Percentiles rank a stretch among this genome's conserved stretches.
Evolutionary conservation across 2,888 invertebrate genomes (phyloP).

Genomic region (Aleiodes testaceus): DNA sequence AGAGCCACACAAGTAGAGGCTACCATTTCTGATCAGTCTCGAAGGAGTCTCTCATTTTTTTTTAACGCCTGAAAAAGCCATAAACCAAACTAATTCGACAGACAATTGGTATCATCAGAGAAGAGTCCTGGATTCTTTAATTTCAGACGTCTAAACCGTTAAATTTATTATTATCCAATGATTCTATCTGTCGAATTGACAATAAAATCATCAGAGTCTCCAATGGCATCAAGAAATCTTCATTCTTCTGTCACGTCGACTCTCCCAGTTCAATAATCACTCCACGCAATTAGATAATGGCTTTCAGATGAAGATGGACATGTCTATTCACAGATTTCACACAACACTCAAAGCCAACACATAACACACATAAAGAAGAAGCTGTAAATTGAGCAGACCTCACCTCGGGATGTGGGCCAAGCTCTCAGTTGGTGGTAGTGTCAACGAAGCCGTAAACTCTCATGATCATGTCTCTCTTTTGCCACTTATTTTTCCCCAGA

Average conservation of each 20-base stretch:
- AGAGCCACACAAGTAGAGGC: slow-evolving; percentile 63
- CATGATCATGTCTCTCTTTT: slow-evolving; percentile 39
- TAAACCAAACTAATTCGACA: slow-evolving; percentile 39
- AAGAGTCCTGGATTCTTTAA: neutral
- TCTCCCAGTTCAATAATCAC: slow-evolving; percentile 8
- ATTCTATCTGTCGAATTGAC: slow-evolving; percentile 4
- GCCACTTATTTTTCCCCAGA: slow-evolving; percentile 28
- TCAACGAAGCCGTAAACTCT: slow-evolving; percentile 54
- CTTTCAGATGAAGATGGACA: slow-evolving; percentile 3
- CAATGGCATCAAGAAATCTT: neutral
- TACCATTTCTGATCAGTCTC: slow-evolving; percentile 21
- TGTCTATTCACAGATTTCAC: slow-evolving; percentile 15
- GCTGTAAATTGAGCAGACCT: neutral
- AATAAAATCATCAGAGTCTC: neutral
- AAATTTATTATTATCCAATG: too few species aligned
- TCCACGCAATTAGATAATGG: neutral
- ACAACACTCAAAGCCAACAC: slow-evolving; percentile 1
- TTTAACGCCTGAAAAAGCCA: slow-evolving; percentile 6
- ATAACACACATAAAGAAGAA: slow-evolving; percentile 9
- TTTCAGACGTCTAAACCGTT: neutral
- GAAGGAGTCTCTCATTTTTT: neutral
- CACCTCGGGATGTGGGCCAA: slow-evolving; percentile 50
- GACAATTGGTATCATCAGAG: slow-evolving; percentile 5
- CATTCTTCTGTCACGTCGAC: slow-evolving; percentile 21
- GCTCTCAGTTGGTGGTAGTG: slow-evolving; percentile 45